Base-by-base conservation (phyloP, 35 echinoderm and acorn worm genomes). In the Acanthaster planci region DNA sequence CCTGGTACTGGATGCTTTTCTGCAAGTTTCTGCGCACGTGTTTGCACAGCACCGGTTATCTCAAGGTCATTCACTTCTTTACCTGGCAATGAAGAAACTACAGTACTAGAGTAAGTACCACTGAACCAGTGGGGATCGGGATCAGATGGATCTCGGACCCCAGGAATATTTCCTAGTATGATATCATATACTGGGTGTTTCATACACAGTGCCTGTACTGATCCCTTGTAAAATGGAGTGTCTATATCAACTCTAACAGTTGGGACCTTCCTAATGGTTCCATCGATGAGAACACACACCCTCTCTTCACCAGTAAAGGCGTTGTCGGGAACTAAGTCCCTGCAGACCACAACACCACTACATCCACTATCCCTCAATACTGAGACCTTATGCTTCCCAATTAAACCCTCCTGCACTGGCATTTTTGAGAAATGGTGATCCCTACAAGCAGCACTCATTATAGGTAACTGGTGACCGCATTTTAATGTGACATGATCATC, bases 321-420 rank as follows among this genome's bases (percentile, higher is more conserved):
- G 8, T 37, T 37, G 31, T 17, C 55, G n/a, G 17, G 30, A 2
- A 93, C 86, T 37, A 88, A 75, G 19, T 51, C 44, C 17, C 54
- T 58, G 52, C 67, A 38, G 19, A 93, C 85, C 0, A 87, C 90
- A 0, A 57, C 85, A 15, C 79, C 86, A 72, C 31, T 87, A 79
- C 85, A 93, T 22, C 90, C 85, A 37, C 42, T 88, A 44, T 92
- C 90, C 16, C 78, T 30, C 42, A 86, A 56, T n/a, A 91, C 77
- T 72, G 34, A 27, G 0, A 86, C 75, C 37, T 68, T 23, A 0
- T 80, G 50, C 8, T 21, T 57, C 47, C 79, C 79, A 37, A 93
- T 39, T 12, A 14, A 32, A 30, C 86, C 92, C 34, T 89, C 37
- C 7, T 8, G 17, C 12, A 93, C 86, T 29, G 86, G 80, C 76